phyloP scores from a whole-genome alignment of 2,113 vertebrate genomes.

The Cephalopterus ornatus region DNA sequence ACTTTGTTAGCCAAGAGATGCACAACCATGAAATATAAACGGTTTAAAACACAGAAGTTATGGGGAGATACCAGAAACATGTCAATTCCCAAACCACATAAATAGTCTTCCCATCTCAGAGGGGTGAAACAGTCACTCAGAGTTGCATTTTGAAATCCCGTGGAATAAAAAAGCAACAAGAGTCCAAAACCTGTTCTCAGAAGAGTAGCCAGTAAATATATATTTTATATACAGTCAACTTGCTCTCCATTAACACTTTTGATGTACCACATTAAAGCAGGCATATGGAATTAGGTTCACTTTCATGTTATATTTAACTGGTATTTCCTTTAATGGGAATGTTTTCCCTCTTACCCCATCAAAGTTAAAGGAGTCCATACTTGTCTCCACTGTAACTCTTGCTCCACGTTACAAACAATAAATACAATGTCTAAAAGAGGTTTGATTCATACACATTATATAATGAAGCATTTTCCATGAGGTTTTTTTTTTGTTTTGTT shows the following conservation, averaged over 20 bases:
- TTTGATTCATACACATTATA: background rate
- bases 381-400: background rate
- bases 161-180: background rate
- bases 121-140: background rate
- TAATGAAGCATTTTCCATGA: background rate
- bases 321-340: conserved; percentile 17
- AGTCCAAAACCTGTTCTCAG: conserved; percentile 3
- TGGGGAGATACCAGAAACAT: background rate
- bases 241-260: conserved; percentile 19
- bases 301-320: conserved; percentile 53
- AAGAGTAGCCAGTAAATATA: background rate
- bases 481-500: background rate
- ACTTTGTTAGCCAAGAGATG: background rate
- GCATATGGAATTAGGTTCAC: conserved; percentile 25
- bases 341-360: background rate
- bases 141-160: conserved; percentile 17
- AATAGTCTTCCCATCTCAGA: background rate
- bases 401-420: background rate
- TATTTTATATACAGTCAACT: background rate
- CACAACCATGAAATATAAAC: background rate
- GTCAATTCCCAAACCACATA: background rate
- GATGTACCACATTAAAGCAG: conserved; percentile 56
- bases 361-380: background rate
- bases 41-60: background rate
- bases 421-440: background rate